Conservation (phyloP, 2,888 invertebrate genomes). For the Ceriagrion tenellum region DNA sequence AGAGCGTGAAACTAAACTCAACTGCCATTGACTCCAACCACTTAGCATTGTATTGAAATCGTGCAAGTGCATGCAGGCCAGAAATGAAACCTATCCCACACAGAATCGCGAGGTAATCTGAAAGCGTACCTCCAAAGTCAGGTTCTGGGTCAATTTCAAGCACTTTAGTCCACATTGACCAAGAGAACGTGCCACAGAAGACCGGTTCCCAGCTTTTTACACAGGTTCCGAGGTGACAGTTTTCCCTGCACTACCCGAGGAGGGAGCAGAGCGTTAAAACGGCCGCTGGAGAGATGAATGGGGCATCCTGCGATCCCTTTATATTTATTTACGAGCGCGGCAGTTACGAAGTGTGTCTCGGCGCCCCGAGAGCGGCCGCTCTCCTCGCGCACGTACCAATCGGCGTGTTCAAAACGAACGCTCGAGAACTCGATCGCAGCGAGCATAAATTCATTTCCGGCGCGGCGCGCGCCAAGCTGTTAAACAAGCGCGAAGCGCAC, state of each 20-base stretch:
- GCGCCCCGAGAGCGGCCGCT: not conserved
- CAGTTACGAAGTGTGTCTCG: not conserved
- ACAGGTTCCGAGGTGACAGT: not conserved
- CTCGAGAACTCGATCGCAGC: not conserved
- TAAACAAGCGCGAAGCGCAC: not conserved
- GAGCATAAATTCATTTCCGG: not conserved
- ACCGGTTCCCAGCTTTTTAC: not conserved
- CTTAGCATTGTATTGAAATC: not conserved
- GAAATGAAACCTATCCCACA: not conserved
- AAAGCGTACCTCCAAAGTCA: not conserved
- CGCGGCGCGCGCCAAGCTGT: not conserved
- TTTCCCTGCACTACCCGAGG: not conserved
- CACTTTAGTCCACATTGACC: not conserved
- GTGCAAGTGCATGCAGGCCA: not conserved
- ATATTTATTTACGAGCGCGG: not conserved
- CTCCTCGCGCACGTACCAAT: not conserved
- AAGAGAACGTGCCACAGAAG: not conserved
- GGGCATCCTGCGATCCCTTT: not conserved
- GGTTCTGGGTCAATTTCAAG: constrained; percentile 22
- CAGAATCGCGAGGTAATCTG: not conserved
- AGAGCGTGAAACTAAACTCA: too few relatives aligned
- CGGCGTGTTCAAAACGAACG: not conserved
- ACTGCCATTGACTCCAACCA: too few relatives aligned
- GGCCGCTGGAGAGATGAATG: not conserved
- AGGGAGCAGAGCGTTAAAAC: not conserved